Conservation (phyloP, 2,888 invertebrate species). For the Ptychoptera contaminata region DNA sequence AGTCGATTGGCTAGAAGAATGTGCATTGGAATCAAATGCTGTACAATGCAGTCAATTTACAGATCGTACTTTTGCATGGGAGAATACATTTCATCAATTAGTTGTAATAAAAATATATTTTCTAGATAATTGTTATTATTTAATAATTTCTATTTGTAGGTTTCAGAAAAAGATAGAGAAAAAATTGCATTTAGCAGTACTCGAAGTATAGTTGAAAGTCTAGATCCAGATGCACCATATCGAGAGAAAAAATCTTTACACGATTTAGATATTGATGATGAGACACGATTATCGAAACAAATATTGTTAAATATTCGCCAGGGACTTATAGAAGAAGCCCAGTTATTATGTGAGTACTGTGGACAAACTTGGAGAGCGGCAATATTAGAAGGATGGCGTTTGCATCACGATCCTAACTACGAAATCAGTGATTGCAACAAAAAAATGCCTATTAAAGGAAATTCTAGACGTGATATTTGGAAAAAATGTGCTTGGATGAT, state of each 20-base stretch:
- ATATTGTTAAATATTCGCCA: constrained; percentile 62
- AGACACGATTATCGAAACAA: constrained; percentile 37
- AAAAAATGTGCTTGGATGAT: constrained; percentile 56
- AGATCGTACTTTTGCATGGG: constrained; percentile 75
- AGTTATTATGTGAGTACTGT: constrained; percentile 64
- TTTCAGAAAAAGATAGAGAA: constrained; percentile 25
- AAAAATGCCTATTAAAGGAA: constrained; percentile 52
- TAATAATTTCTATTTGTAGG: too few relatives aligned
- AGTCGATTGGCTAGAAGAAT: constrained; percentile 84
- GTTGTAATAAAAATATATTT: constrained; percentile 24
- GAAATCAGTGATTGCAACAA: constrained; percentile 29
- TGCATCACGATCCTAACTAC: constrained; percentile 71
- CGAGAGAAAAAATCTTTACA: constrained; percentile 65
- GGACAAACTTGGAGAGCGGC: constrained; percentile 90
- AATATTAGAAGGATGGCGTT: constrained; percentile 76
- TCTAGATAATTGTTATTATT: constrained; percentile 13
- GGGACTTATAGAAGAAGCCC: constrained; percentile 72
- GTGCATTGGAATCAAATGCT: constrained; percentile 42
- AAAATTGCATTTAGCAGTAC: constrained; percentile 41
- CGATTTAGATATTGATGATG: constrained; percentile 76
- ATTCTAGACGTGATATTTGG: constrained; percentile 66
- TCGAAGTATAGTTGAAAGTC: constrained; percentile 42
- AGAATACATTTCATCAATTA: constrained; percentile 74
- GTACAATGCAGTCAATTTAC: constrained; percentile 53
- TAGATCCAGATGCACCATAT: constrained; percentile 83